A percentile compares a stretch with the other conserved stretches of the same genome.
Conservation (phyloP, 2,888 invertebrate genomes). For the Erebia palarica region DNA sequence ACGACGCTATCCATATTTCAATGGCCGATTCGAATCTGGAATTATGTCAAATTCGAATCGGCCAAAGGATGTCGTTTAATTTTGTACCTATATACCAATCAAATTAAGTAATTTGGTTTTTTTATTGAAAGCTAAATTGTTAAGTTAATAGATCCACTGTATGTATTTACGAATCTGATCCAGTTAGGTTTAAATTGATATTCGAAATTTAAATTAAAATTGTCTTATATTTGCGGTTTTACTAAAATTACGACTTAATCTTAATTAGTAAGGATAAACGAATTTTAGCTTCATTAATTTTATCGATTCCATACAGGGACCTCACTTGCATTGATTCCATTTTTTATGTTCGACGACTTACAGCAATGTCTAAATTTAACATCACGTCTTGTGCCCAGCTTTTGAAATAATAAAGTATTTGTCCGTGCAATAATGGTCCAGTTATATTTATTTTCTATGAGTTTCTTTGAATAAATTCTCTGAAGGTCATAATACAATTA, state of each 20-base stretch:
- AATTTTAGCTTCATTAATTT: not conserved
- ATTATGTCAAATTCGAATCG: not conserved
- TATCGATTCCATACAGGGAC: too few species aligned
- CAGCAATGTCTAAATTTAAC: too few species aligned
- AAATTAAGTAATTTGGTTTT: not conserved
- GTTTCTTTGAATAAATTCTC: too few species aligned
- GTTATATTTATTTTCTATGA: too few species aligned
- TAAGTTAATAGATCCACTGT: not conserved
- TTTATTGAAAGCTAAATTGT: not conserved
- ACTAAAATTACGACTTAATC: not conserved
- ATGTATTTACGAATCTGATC: not conserved
- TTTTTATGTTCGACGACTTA: too few species aligned
- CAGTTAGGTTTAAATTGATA: conserved; percentile 1
- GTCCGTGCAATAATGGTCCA: too few species aligned
- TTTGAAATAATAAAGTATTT: too few species aligned
- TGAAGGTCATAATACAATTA: too few species aligned
- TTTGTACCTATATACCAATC: not conserved
- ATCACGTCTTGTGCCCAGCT: too few species aligned
- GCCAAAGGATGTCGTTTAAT: not conserved
- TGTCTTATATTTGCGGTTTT: not conserved
- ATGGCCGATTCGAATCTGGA: not conserved
- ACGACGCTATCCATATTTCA: not conserved
- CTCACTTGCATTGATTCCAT: too few species aligned
- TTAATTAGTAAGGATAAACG: not conserved
- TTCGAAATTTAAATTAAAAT: not conserved